Conservation (phyloP, 1,140 invertebrate species). For the Drosophila santomea region DNA sequence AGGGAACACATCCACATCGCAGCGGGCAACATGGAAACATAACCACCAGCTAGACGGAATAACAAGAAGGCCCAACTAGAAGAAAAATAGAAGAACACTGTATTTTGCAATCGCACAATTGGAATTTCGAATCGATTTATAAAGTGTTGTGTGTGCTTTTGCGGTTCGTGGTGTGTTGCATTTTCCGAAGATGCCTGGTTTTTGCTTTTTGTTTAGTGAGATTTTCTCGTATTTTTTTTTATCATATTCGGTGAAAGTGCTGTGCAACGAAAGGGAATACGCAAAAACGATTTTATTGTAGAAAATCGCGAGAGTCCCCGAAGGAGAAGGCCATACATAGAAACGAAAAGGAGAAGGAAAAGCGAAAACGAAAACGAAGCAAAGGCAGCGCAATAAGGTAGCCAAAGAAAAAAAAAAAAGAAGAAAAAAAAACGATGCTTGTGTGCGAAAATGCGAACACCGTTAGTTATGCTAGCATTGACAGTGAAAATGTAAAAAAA, state of each 20-base stretch:
- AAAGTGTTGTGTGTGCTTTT: background rate
- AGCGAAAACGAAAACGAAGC: conserved; percentile 12
- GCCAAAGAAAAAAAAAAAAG: conserved; percentile 22
- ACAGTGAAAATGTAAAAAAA: conserved; percentile 41
- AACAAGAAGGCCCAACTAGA: conserved; percentile 24
- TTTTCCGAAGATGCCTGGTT: background rate
- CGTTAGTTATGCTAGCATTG: conserved; percentile 50
- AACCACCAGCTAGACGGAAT: conserved; percentile 18
- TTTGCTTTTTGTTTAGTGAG: conserved; percentile 15
- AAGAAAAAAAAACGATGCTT: conserved; percentile 8
- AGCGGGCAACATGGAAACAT: conserved; percentile 29
- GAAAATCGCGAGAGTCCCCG: conserved; percentile 41
- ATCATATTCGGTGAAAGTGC: conserved; percentile 30
- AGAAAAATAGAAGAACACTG: conserved; percentile 2
- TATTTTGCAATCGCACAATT: conserved; percentile 30
- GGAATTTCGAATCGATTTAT: conserved; percentile 18
- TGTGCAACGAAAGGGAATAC: conserved; percentile 39
- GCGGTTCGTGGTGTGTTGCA: conserved; percentile 1
- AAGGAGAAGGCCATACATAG: conserved; percentile 26
- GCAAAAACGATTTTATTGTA: conserved; percentile 31
- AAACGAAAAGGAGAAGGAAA: conserved; percentile 18
- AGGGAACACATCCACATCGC: conserved; percentile 15
- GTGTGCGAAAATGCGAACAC: conserved; percentile 39
- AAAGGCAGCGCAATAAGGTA: conserved; percentile 53
- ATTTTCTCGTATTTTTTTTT: conserved; percentile 20